These are phyloP conservation scores for Tridacna gigas DNA, from an alignment of 2,888 invertebrate species.

Conservation along the genomic window DNA sequence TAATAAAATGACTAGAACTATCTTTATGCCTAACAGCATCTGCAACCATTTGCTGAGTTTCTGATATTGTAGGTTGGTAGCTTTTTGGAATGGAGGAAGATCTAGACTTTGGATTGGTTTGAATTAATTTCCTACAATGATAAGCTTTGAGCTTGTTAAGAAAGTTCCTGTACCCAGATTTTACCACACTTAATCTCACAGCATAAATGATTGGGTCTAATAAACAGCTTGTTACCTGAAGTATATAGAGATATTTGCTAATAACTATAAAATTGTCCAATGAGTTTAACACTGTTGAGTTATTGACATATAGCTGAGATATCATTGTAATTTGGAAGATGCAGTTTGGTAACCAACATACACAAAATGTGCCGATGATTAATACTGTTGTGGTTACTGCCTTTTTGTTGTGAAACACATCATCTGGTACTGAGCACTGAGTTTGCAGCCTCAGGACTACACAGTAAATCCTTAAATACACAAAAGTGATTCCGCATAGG, in stretches of 20 bases:
- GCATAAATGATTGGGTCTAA: constrained; percentile 78
- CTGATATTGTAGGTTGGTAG: neutral
- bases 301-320: constrained; percentile 65
- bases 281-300: constrained; percentile 53
- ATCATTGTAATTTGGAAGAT: constrained; percentile 72
- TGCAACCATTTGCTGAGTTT: neutral
- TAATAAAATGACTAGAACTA: too few relatives aligned
- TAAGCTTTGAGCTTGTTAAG: neutral
- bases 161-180: constrained; percentile 65
- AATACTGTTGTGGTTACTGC: constrained; percentile 77
- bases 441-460: constrained; percentile 68
- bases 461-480: constrained; percentile 75
- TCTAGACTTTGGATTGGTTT: neutral
- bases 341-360: constrained; percentile 79
- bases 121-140: neutral
- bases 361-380: constrained; percentile 76
- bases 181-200: constrained; percentile 72
- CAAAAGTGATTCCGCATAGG: constrained; percentile 70
- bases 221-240: constrained; percentile 72
- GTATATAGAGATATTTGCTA: constrained; percentile 73
- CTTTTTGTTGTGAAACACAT: constrained; percentile 71
- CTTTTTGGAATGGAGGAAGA: neutral
- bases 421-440: constrained; percentile 51
- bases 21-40: neutral
- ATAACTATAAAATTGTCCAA: constrained; percentile 58